Percentiles rank a stretch among this genome's conserved stretches.
Conservation (phyloP, 2,113 vertebrate species). For the Lamprotornis superbus region DNA sequence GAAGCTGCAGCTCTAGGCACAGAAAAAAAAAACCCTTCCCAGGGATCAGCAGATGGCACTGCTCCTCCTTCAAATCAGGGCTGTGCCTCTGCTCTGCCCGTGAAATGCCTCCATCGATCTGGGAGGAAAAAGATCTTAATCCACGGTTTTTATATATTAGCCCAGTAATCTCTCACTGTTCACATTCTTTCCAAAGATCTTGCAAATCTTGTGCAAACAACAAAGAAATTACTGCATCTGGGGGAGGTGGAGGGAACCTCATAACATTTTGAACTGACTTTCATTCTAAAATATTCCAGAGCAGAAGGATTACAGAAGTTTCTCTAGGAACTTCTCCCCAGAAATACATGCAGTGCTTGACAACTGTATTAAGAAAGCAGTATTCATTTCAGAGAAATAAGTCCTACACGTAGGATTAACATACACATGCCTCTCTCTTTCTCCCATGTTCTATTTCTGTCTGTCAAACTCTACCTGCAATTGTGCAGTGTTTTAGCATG, state of each 20-base stretch:
- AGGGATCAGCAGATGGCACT: conserved; percentile 69
- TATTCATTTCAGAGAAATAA: neutral
- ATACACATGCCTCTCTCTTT: neutral
- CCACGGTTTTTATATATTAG: neutral
- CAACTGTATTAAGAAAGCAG: neutral
- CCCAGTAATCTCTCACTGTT: neutral
- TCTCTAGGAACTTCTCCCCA: neutral
- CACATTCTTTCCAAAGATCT: neutral
- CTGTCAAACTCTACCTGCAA: neutral
- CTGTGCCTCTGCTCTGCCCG: neutral
- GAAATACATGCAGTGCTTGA: neutral
- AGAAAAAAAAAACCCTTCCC: neutral
- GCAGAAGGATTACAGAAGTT: neutral
- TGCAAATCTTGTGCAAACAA: conserved; percentile 18
- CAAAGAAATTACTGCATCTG: neutral
- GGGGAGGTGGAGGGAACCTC: neutral
- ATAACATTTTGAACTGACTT: neutral
- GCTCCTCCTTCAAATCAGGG: conserved; percentile 35
- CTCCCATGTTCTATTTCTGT: neutral
- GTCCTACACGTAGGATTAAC: neutral
- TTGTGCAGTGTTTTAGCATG: neutral
- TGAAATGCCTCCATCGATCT: neutral
- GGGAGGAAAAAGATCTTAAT: neutral
- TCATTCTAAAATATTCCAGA: neutral
- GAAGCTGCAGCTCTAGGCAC: neutral